Percentiles rank a stretch among this genome's conserved stretches.
phyloP scores from a whole-genome alignment of 2,113 vertebrate species.

The Heloderma charlesbogerti region DNA sequence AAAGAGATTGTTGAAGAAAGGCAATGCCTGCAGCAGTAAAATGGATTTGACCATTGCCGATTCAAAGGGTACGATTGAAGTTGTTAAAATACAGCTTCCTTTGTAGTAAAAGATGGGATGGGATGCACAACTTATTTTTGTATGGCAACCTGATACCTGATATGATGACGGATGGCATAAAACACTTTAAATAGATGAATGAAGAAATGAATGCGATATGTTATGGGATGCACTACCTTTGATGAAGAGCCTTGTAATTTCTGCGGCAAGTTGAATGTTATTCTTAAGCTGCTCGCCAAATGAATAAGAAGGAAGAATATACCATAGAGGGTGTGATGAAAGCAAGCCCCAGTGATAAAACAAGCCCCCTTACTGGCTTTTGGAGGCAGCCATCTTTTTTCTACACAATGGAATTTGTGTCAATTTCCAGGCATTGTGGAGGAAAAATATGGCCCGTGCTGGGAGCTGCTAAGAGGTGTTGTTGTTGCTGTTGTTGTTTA shows the following conservation, averaged over 20 bases:
- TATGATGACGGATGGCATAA: background rate
- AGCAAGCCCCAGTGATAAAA: no score
- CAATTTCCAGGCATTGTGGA: no score
- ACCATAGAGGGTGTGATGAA: no score
- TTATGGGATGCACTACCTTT: background rate
- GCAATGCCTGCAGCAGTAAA: background rate
- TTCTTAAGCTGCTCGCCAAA: background rate
- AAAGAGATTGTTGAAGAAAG: background rate
- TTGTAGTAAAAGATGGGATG: background rate
- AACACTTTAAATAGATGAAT: background rate
- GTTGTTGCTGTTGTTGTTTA: no score
- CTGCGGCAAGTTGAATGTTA: rapidly evolving
- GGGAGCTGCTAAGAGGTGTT: no score
- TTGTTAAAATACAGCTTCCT: conserved; percentile 13
- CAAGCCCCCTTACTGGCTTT: no score
- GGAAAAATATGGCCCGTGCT: no score
- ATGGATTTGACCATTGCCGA: background rate
- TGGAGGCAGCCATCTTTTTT: no score
- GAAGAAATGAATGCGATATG: background rate
- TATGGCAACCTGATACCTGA: background rate
- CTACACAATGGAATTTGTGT: no score
- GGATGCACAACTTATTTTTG: background rate
- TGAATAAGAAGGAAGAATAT: rapidly evolving
- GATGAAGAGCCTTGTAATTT: background rate
- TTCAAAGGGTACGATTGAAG: background rate